A percentile compares a stretch with the other conserved stretches of the same genome.
phyloP scores from a whole-genome alignment of 2,888 invertebrate species.

The Brachynemurus nebulosus region DNA sequence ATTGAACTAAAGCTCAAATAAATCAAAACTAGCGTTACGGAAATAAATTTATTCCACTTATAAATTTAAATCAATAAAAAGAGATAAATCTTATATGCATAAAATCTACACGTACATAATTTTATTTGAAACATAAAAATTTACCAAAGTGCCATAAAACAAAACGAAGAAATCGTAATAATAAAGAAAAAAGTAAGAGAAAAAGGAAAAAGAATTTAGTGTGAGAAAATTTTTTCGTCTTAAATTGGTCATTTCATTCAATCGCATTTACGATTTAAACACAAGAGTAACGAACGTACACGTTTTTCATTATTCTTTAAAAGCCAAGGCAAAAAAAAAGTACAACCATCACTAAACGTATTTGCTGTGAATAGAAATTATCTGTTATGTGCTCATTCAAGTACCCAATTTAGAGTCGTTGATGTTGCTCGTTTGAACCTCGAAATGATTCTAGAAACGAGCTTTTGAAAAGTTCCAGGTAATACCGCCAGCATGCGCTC shows the following conservation, averaged over 20 bases:
- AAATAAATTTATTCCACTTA: too few relatives aligned
- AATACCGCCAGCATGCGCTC: constrained; percentile 36
- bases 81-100: too few relatives aligned
- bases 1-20: too few relatives aligned
- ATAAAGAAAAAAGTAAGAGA: background rate
- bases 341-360: constrained; percentile 18
- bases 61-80: too few relatives aligned
- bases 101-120: too few relatives aligned
- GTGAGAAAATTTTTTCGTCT: background rate
- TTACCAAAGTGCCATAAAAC: too few relatives aligned
- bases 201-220: background rate
- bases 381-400: constrained; percentile 28
- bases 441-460: constrained; percentile 35
- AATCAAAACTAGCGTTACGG: too few relatives aligned
- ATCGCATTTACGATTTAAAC: constrained; percentile 4
- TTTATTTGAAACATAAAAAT: too few relatives aligned
- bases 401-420: constrained; percentile 30
- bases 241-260: constrained; percentile 8
- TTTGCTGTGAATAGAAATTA: constrained; percentile 28
- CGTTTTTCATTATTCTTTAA: constrained; percentile 9
- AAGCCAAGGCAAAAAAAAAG: too few relatives aligned
- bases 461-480: constrained; percentile 27
- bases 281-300: too few relatives aligned
- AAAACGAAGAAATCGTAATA: background rate
- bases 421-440: constrained; percentile 41